Evolutionary conservation across 2,888 invertebrate genomes (phyloP).

Genomic region (Neuroscelio doddi): DNA sequence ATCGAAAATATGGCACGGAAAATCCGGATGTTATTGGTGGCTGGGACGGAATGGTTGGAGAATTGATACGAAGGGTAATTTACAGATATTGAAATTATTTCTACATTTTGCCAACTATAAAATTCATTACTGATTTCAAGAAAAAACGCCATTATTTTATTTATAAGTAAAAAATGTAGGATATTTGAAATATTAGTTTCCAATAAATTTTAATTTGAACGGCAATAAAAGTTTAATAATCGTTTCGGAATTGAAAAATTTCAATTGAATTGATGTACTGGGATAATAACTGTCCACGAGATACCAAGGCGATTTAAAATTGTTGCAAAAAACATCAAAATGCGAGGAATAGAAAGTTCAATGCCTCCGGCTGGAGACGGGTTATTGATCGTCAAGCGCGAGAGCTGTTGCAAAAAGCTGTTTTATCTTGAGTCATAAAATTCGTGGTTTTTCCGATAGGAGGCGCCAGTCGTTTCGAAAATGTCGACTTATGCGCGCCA

Average conservation of each 20-base stretch:
- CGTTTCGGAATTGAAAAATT: too few species aligned
- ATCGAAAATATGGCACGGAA: conserved; percentile 88
- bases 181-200: too few species aligned
- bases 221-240: too few species aligned
- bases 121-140: too few species aligned
- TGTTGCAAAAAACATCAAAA: neutral
- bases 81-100: too few species aligned
- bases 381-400: conserved; percentile 43
- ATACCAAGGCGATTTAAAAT: too few species aligned
- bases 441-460: conserved; percentile 44
- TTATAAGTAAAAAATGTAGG: too few species aligned
- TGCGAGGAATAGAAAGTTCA: conserved; percentile 19
- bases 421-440: conserved; percentile 52
- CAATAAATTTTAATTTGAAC: too few species aligned
- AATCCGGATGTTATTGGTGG: conserved; percentile 82
- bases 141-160: too few species aligned
- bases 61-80: conserved; percentile 88
- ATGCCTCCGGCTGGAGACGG: conserved; percentile 17
- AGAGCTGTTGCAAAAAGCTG: conserved; percentile 41
- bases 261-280: too few species aligned
- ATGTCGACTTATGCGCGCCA: conserved; percentile 30
- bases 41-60: conserved; percentile 93
- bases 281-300: too few species aligned
- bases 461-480: conserved; percentile 22
- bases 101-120: too few species aligned